Conservation (phyloP, 2,797 vertebrate species). For the Phaenicophaeus curvirostris region DNA sequence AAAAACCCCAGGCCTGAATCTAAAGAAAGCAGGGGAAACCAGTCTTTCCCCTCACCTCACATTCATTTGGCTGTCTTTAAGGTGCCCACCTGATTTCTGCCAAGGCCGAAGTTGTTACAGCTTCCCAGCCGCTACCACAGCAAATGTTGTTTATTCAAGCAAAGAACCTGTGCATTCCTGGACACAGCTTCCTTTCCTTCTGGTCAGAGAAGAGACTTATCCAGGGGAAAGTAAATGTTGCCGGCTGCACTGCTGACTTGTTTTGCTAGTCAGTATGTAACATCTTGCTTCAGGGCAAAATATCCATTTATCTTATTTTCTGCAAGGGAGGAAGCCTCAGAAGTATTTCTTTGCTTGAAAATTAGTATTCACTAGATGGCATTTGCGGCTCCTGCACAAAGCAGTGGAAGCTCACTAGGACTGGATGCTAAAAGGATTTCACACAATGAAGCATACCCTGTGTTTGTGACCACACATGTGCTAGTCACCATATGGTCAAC, state of each 20-base stretch:
- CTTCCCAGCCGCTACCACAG: not conserved
- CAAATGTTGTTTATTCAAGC: slow-evolving; percentile 9
- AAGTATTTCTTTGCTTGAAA: slow-evolving; percentile 5
- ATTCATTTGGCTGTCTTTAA: slow-evolving; percentile 36
- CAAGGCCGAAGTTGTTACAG: slow-evolving; percentile 37
- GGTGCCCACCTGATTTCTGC: not conserved
- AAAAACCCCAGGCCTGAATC: not conserved
- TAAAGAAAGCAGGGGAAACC: not conserved
- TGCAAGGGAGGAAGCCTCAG: not conserved
- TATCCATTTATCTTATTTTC: not conserved
- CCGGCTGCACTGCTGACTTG: not conserved
- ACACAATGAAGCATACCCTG: not conserved
- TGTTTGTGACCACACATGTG: not conserved
- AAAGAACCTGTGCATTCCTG: slow-evolving; percentile 15
- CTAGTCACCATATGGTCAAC: not conserved
- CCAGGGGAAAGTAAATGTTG: not conserved
- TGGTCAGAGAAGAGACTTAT: slow-evolving; percentile 5
- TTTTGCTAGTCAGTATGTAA: not conserved
- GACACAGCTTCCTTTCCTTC: not conserved
- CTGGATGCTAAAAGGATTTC: slow-evolving; percentile 34
- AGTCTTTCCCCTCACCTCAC: not conserved
- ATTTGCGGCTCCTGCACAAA: not conserved
- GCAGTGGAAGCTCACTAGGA: not conserved
- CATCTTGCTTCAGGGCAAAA: not conserved
- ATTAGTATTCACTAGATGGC: not conserved